Conservation (phyloP, 2,797 vertebrate species). For the Lycodopsis pacificus region DNA sequence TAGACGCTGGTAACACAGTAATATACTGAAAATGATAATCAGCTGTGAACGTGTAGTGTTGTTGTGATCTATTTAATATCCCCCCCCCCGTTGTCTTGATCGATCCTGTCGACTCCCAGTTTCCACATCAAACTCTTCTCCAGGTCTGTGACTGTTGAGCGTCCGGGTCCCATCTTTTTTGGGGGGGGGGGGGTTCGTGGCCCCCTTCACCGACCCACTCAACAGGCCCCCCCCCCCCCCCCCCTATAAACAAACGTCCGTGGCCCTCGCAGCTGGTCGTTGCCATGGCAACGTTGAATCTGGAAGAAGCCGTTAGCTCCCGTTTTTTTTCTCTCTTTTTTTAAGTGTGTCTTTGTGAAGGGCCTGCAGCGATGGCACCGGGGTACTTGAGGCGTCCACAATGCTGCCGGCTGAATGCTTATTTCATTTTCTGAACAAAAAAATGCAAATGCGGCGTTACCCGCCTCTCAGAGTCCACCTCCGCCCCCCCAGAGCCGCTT, state of each 20-base stretch:
- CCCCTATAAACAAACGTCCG: constrained; percentile 78
- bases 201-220: constrained; percentile 56
- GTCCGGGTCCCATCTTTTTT: constrained; percentile 17
- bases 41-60: too few species aligned
- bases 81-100: not conserved
- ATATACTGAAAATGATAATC: too few species aligned
- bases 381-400: constrained; percentile 80
- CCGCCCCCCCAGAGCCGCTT: constrained; percentile 13
- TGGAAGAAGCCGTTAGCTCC: constrained; percentile 75
- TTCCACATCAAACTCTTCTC: not conserved
- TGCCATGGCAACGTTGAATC: constrained; percentile 82
- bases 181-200: not conserved
- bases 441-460: constrained; percentile 77
- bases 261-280: constrained; percentile 82
- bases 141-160: constrained; percentile 55
- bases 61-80: too few species aligned
- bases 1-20: too few species aligned
- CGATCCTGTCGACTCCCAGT: not conserved
- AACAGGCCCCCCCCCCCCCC: constrained; percentile 54
- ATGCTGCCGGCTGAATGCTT: constrained; percentile 82
- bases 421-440: constrained; percentile 79
- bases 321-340: constrained; percentile 29
- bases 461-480: constrained; percentile 13
- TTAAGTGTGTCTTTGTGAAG: constrained; percentile 82
- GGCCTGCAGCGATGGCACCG: constrained; percentile 69